Percentiles rank a stretch among this genome's conserved stretches.
Evolutionary conservation across 2,797 vertebrate species (phyloP).

Genomic region (Rhabdophis nuchalis): DNA sequence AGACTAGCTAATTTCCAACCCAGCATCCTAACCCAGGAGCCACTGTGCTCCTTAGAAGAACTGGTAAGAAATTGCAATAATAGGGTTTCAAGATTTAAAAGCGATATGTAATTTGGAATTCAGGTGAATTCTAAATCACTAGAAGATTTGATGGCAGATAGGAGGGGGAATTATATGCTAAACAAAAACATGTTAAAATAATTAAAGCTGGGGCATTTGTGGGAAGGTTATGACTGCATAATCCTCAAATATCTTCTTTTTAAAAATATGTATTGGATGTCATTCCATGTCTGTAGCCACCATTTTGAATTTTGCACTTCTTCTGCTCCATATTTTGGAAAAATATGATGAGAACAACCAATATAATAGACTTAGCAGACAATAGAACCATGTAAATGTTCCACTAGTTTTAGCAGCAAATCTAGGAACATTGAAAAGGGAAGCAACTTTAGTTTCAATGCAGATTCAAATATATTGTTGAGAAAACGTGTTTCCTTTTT

Average conservation of each 20-base stretch:
- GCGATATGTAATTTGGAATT: background rate
- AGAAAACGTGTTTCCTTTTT: background rate
- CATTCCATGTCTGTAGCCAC: background rate
- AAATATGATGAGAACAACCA: background rate
- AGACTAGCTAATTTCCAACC: background rate
- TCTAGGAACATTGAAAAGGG: background rate
- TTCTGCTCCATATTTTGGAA: background rate
- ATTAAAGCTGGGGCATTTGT: background rate
- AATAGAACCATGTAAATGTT: background rate
- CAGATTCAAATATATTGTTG: background rate
- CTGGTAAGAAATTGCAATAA: background rate
- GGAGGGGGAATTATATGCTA: background rate
- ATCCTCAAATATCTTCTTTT: background rate
- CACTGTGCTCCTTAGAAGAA: background rate
- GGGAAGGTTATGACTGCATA: background rate
- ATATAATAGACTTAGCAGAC: background rate
- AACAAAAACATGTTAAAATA: background rate
- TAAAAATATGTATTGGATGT: background rate
- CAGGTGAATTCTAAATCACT: background rate
- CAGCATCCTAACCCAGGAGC: background rate
- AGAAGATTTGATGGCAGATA: background rate
- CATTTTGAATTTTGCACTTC: background rate
- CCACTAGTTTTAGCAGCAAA: background rate
- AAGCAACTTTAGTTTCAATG: background rate
- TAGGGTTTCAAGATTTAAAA: background rate